phyloP scores from a whole-genome alignment of 2,113 vertebrate species.

The Ptilorrhoa leucosticta region DNA sequence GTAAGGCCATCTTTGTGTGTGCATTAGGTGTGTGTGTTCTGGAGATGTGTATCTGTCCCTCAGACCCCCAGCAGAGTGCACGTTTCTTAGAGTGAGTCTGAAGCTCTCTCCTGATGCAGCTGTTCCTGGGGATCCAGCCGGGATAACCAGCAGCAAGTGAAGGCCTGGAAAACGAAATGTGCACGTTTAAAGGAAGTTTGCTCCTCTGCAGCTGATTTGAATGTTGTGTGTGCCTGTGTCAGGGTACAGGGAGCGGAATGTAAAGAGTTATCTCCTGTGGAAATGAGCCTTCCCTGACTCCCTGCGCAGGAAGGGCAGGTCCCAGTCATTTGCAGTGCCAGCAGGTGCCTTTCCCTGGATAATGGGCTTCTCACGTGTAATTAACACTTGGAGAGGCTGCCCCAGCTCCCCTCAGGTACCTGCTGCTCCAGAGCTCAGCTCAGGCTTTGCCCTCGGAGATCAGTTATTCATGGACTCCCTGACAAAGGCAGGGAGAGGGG shows the following conservation, averaged over 20 bases:
- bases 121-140: neutral
- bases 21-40: neutral
- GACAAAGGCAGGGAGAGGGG: neutral
- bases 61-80: neutral
- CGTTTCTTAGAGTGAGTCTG: neutral
- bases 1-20: slow-evolving; percentile 70
- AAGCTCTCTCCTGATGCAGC: neutral
- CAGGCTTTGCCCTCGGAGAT: slow-evolving; percentile 61
- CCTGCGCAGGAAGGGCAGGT: slow-evolving; percentile 72
- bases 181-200: slow-evolving; percentile 73
- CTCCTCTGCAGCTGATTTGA: slow-evolving; percentile 78
- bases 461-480: slow-evolving; percentile 23
- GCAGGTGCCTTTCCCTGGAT: slow-evolving; percentile 91
- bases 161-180: slow-evolving; percentile 69
- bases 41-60: neutral
- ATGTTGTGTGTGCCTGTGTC: slow-evolving; percentile 75
- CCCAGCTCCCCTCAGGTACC: slow-evolving; percentile 78
- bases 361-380: slow-evolving; percentile 92
- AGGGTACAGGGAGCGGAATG: slow-evolving; percentile 73
- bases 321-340: slow-evolving; percentile 91
- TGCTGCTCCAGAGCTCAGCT: slow-evolving; percentile 70
- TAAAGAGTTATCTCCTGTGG: slow-evolving; percentile 79
- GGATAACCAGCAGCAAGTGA: slow-evolving; percentile 66
- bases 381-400: slow-evolving; percentile 87
- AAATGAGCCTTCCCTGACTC: slow-evolving; percentile 78